These are phyloP conservation scores for Patella depressa DNA, from an alignment of 2,888 invertebrate species.

Conservation along the genomic window DNA sequence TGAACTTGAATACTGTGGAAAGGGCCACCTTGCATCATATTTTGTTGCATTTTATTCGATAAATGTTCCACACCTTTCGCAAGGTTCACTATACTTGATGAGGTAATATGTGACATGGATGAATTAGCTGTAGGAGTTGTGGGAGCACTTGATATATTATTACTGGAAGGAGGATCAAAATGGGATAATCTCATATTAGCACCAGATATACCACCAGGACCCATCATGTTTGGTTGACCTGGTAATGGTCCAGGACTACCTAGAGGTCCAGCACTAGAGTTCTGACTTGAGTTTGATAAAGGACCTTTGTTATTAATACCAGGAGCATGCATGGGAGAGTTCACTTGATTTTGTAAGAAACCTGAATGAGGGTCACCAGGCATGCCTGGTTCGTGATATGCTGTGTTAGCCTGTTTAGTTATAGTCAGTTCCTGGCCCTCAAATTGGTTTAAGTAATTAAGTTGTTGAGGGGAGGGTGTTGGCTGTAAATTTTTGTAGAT, in stretches of 20 bases:
- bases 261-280: slow-evolving; percentile 54
- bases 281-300: slow-evolving; percentile 64
- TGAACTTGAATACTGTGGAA: slow-evolving; percentile 71
- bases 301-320: slow-evolving; percentile 59
- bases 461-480: slow-evolving; percentile 95
- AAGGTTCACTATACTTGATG: slow-evolving; percentile 69
- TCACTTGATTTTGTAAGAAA: slow-evolving; percentile 43
- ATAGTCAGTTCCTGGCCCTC: slow-evolving; percentile 97
- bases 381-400: slow-evolving; percentile 71
- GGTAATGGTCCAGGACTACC: slow-evolving; percentile 55
- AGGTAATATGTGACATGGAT: slow-evolving; percentile 69
- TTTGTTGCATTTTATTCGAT: slow-evolving; percentile 70
- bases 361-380: slow-evolving; percentile 50
- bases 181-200: slow-evolving; percentile 64
- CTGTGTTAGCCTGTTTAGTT: slow-evolving; percentile 94
- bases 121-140: slow-evolving; percentile 53
- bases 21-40: slow-evolving; percentile 71
- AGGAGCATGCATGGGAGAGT: slow-evolving; percentile 60
- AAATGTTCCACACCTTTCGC: slow-evolving; percentile 70
- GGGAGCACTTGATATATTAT: slow-evolving; percentile 45
- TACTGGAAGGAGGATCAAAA: slow-evolving; percentile 57
- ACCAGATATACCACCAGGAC: slow-evolving; percentile 57
- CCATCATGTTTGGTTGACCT: slow-evolving; percentile 39
- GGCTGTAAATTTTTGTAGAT: slow-evolving; percentile 79
- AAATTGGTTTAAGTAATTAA: slow-evolving; percentile 94